Evolutionary conservation across 2,797 vertebrate species (phyloP).

Genomic region (Enteromius fasciolatus): DNA sequence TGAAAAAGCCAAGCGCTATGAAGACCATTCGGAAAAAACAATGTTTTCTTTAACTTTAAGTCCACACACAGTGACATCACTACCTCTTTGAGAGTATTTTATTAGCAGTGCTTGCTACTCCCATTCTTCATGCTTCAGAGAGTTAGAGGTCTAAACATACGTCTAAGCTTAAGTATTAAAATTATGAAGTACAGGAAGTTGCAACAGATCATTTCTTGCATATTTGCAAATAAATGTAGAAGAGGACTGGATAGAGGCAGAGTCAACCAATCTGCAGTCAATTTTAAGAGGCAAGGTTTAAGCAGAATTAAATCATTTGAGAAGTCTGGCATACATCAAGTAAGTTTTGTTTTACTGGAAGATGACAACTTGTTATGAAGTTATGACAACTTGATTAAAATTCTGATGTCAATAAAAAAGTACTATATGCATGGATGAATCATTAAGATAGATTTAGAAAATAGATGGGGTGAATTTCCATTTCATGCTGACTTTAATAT

Average conservation of each 20-base stretch:
- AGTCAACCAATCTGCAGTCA: not conserved
- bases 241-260: not conserved
- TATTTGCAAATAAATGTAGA: not conserved
- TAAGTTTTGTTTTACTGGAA: not conserved
- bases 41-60: not conserved
- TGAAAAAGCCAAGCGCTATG: constrained; percentile 40
- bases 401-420: not conserved
- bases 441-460: not conserved
- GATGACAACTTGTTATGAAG: too few species aligned
- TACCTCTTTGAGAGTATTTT: not conserved
- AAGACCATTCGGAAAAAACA: constrained; percentile 2
- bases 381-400: not conserved
- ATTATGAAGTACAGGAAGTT: not conserved
- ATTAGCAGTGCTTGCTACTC: not conserved
- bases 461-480: not conserved
- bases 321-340: not conserved
- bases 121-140: not conserved
- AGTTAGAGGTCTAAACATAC: not conserved
- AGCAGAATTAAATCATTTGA: not conserved
- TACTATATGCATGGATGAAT: not conserved
- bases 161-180: not conserved
- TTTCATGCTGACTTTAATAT: constrained; percentile 3
- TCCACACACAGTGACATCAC: constrained; percentile 32
- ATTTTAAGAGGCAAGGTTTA: not conserved
- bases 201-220: not conserved